Base-by-base conservation (phyloP, 2,797 vertebrate genomes). In the Bradypus variegatus region DNA sequence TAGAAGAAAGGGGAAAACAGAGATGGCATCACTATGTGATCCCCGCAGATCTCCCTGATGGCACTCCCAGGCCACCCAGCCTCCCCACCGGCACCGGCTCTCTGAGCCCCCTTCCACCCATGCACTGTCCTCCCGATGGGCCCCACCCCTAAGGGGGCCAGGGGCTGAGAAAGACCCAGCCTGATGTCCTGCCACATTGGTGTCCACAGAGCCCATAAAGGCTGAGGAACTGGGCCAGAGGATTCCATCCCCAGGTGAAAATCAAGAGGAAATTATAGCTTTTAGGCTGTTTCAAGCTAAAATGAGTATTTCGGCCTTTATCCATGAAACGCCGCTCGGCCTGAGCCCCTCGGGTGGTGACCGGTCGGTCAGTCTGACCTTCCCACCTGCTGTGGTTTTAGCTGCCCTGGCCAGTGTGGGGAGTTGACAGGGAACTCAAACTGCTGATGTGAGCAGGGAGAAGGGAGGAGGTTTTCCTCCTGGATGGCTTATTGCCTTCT, bases 401-500 rank as follows among this genome's bases (percentile, higher is more conserved):
- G 41, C 73, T 10, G 7, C 60, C 18, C 18, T 12, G 50, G 48
- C 33, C 16, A 21, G 53, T 23, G 8, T 27, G 18, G 58, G 16
- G 25, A 80, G 53, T 29, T 2, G n/a, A 11, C 14, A 16, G 60
- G 60, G 18, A 62, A 5, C 14, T 12, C 36, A 38, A 9, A 77
- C 21, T 19, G 36, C 79, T 36, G 62, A 38, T 60, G 79, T 58
- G 89, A 75, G 79, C 41, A 33, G 82, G 77, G 83, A 70, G 64
- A 58, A 38, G 78, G 76, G 81, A 91, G 83, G 78, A 93, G 89
- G 45, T 15, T 50, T 84, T 89, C 83, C 90, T 94, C 86, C 58
- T 77, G 72, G 14, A 53, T 77, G 93, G 92, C 90, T 89, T 85
- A 81, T 94, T 94, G 88, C 92, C 91, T 94, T 95, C 92, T 95